These are phyloP conservation scores for Macrostomum cliftonense DNA, from an alignment of 2,888 invertebrate genomes.

Conservation along the genomic window DNA sequence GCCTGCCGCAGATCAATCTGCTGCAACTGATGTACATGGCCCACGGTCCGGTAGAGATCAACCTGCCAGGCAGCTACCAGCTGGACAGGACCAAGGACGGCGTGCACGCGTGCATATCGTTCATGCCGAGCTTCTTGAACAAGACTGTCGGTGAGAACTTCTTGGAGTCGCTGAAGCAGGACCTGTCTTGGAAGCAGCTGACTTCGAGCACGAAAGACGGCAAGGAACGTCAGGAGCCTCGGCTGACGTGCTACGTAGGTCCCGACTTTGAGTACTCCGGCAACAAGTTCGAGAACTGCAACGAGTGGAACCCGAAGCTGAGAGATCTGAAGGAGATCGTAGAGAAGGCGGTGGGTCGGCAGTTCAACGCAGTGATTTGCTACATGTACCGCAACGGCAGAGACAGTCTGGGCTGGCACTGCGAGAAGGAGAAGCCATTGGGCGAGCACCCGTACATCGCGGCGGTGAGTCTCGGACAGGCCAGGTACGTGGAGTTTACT, in stretches of 20 bases:
- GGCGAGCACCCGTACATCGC: conserved; percentile 21
- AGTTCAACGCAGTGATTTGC: conserved; percentile 4
- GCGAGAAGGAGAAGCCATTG: conserved; percentile 23
- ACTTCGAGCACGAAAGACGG: not conserved
- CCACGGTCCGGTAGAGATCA: too few relatives aligned
- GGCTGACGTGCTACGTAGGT: conserved; percentile 6
- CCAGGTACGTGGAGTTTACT: conserved; percentile 2
- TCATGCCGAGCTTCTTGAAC: too few relatives aligned
- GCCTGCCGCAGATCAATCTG: too few relatives aligned
- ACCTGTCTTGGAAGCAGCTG: not conserved
- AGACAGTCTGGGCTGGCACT: conserved; percentile 28
- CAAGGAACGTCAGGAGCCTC: conserved; percentile 3
- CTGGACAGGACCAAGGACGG: too few relatives aligned
- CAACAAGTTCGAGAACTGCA: conserved; percentile 4
- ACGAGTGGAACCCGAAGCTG: conserved; percentile 3
- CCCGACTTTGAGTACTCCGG: conserved; percentile 2
- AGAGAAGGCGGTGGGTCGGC: not conserved
- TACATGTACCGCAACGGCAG: conserved; percentile 16
- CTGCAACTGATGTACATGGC: too few relatives aligned
- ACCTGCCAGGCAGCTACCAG: too few relatives aligned
- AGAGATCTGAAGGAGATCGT: conserved; percentile 5
- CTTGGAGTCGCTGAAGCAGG: too few relatives aligned
- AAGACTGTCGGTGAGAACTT: too few relatives aligned
- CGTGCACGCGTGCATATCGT: too few relatives aligned
- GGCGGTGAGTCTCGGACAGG: not conserved